Base-by-base conservation (phyloP, 2,888 invertebrate species). In the Eretmocerus hayati region DNA sequence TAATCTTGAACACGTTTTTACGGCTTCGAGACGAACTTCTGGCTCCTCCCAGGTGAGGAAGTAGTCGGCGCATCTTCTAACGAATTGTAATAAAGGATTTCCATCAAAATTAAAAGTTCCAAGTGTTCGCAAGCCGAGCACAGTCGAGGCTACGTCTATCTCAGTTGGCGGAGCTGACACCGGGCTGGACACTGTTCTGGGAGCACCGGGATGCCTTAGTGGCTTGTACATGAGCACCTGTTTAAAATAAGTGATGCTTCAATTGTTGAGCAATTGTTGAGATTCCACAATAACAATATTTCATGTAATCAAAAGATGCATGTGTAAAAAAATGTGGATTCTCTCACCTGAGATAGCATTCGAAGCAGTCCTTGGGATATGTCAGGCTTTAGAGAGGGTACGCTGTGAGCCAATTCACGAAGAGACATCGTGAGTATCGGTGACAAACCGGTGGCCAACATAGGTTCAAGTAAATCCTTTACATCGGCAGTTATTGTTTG, bases 291-390 rank as follows among this genome's bases (percentile, higher is more conserved):
- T n/a, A n/a, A n/a, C n/a, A n/a, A n/a, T n/a, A n/a, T n/a, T n/a
- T n/a, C n/a, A n/a, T n/a, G n/a, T n/a, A n/a, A n/a, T n/a, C n/a
- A n/a, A n/a, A n/a, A n/a, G n/a, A n/a, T n/a, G n/a, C n/a, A n/a
- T n/a, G n/a, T n/a, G n/a, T n/a, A n/a, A n/a, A n/a, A n/a, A n/a
- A n/a, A n/a, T n/a, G 8, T 26, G 26, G 11, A 9, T 9, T 26
- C 11, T 26, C 26, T 6, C 6, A 53, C 54, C 62, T 90, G 81
- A 2, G 92, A 94, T 5, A 99, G 74, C 81, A 95, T 92, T 62
- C 89, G 86, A 47, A 96, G 75, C 20, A 99, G 75, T 0, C 96
- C 94, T 64, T 93, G 89, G 40, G 94, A 93, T 62, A 99, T 94
- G 66, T 90, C 88, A 42, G 82, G 79, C 71, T 90, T 92, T 15